Base-by-base conservation (phyloP, 2,113 vertebrate species). In the Myocastor coypus region DNA sequence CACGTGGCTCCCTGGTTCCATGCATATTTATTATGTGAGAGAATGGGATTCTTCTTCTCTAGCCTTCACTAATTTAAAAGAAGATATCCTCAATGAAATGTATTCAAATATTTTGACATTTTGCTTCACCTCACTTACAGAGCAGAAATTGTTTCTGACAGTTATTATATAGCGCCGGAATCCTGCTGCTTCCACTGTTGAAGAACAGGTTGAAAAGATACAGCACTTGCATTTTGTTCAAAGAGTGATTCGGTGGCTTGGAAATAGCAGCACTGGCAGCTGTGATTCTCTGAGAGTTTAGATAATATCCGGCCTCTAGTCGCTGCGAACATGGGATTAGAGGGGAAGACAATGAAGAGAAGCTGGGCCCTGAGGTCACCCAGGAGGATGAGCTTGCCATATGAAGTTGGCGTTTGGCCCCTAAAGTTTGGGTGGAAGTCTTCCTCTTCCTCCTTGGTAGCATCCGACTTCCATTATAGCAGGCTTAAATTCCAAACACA, bases 41-140 rank as follows among this genome's bases (percentile, higher is more conserved):
- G 98, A 98, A 99, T 99, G 98, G 98, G 98, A 98, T 98, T 99
- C 98, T 98, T 98, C 98, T 98, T 97, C 98, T 98, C 98, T 98
- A 98, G 98, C 98, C 98, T 98, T 98, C 98, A 98, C 98, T 99
- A 99, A 99, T 99, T 99, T 99, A 99, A 99, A 99, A 99, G 98
- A 99, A 99, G 98, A 99, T 99, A 99, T 99, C 99, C 99, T 99
- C 99, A 98, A 99, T 99, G 98, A 99, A 99, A 99, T 99, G 99
- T 99, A 99, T 99, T 99, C 99, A 99, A 99, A 99, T 99, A 99
- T 99, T 99, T 99, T 99, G 99, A 99, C 99, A 99, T 99, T 99
- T 99, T 98, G 98, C 99, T 99, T 99, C 99, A 99, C 99, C 99
- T 99, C 99, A 99, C 99, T 99, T 99, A 99, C 99, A 98, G 99